Conservation (phyloP, 2,888 invertebrate genomes). For the Bimastos eiseni region DNA sequence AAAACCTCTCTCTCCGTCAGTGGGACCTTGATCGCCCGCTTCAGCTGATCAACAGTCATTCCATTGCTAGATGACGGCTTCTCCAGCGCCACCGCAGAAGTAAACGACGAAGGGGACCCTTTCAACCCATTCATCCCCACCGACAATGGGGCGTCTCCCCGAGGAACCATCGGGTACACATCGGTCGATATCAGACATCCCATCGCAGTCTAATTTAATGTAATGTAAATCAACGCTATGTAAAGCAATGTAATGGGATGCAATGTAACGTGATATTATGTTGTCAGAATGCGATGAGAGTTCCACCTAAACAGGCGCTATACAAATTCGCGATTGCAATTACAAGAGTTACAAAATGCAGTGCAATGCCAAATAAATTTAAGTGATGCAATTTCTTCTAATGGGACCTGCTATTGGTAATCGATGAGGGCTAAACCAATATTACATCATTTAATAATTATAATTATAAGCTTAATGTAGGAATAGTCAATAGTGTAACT, state of each 20-base stretch:
- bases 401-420: too few species aligned
- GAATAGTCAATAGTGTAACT: not conserved
- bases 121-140: not conserved
- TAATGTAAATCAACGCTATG: too few species aligned
- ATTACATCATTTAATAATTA: too few species aligned
- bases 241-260: too few species aligned
- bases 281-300: too few species aligned
- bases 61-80: not conserved
- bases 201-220: not conserved
- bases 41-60: conserved; percentile 21
- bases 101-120: not conserved
- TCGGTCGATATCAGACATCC: not conserved
- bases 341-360: not conserved
- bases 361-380: too few species aligned
- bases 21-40: conserved; percentile 7
- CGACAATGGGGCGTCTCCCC: not conserved
- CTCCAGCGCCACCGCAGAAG: not conserved
- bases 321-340: not conserved
- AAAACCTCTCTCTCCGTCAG: conserved; percentile 44
- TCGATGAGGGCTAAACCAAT: too few species aligned
- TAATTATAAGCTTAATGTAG: too few species aligned
- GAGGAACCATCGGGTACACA: not conserved
- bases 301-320: not conserved
- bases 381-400: too few species aligned
- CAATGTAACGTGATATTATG: too few species aligned